Evolutionary conservation across 2,113 vertebrate species (phyloP).

Genomic region (Elachura formosa): DNA sequence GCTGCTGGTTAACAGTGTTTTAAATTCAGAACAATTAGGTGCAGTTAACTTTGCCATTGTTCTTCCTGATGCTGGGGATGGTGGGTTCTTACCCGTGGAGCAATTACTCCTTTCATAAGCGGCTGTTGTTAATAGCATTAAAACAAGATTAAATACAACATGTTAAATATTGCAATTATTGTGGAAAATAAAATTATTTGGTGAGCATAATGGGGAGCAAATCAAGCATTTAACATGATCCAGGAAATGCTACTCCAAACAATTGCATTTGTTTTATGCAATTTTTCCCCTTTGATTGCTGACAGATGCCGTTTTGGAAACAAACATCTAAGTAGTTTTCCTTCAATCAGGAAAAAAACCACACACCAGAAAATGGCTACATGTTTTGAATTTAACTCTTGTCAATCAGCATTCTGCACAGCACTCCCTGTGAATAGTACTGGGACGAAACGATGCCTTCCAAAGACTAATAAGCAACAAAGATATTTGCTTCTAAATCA

Average conservation of each 20-base stretch:
- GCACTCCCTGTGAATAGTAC: slow-evolving; percentile 52
- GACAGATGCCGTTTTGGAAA: slow-evolving; percentile 90
- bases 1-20: slow-evolving; percentile 60
- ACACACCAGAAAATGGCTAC: slow-evolving; percentile 72
- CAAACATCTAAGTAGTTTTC: slow-evolving; percentile 81
- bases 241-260: slow-evolving; percentile 86
- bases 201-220: slow-evolving; percentile 82
- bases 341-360: slow-evolving; percentile 73
- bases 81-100: slow-evolving; percentile 47
- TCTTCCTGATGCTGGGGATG: slow-evolving; percentile 58
- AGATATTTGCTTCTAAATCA: slow-evolving; percentile 41
- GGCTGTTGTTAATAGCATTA: slow-evolving; percentile 77
- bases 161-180: slow-evolving; percentile 83
- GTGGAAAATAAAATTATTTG: slow-evolving; percentile 85
- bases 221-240: slow-evolving; percentile 84
- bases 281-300: slow-evolving; percentile 83
- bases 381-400: slow-evolving; percentile 80
- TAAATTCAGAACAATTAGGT: slow-evolving; percentile 69
- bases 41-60: slow-evolving; percentile 70
- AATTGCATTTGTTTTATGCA: slow-evolving; percentile 86
- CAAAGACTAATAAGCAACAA: slow-evolving; percentile 48
- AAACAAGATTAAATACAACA: slow-evolving; percentile 82
- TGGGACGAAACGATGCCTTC: slow-evolving; percentile 58
- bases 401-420: slow-evolving; percentile 70
- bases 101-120: slow-evolving; percentile 71